A percentile compares a stretch with the other conserved stretches of the same genome.
phyloP scores from a whole-genome alignment of 2,888 invertebrate genomes.

The Pachycephus smyrnensis region DNA sequence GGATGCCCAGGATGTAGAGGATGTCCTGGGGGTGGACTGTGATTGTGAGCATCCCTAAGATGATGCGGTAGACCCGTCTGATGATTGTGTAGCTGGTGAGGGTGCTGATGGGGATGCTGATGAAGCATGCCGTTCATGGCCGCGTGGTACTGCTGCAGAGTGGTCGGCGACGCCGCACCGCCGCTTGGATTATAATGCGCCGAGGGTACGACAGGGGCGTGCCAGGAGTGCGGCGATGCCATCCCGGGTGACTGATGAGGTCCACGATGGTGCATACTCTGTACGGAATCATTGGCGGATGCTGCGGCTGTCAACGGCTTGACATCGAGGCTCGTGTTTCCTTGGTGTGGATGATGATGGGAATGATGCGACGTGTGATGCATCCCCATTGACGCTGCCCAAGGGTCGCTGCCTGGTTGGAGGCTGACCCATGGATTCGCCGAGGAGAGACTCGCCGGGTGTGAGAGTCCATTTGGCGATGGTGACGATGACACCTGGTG shows the following conservation, averaged over 20 bases:
- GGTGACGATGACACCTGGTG: conserved; percentile 78
- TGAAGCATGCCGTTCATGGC: conserved; percentile 83
- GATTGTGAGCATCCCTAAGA: conserved; percentile 81
- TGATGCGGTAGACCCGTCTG: conserved; percentile 81
- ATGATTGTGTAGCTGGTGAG: conserved; percentile 75
- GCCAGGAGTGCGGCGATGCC: conserved; percentile 88
- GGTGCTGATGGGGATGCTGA: conserved; percentile 70
- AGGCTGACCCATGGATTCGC: conserved; percentile 87
- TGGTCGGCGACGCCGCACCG: conserved; percentile 77
- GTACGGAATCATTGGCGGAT: conserved; percentile 67
- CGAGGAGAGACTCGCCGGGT: conserved; percentile 70
- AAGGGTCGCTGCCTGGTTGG: conserved; percentile 82
- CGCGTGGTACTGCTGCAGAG: conserved; percentile 76
- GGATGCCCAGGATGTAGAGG: conserved; percentile 75
- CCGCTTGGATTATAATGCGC: conserved; percentile 84
- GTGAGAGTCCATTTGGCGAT: conserved; percentile 73
- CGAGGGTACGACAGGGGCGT: conserved; percentile 86
- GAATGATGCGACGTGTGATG: conserved; percentile 74
- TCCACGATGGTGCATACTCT: conserved; percentile 69
- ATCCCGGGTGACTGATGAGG: conserved; percentile 69
- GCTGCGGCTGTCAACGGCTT: conserved; percentile 80
- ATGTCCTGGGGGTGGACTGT: conserved; percentile 75
- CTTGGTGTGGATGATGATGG: conserved; percentile 80
- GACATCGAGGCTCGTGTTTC: conserved; percentile 74
- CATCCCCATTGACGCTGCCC: conserved; percentile 81